These are phyloP conservation scores for Pseudomyrmex gracilis DNA, from an alignment of 1,140 invertebrate genomes.

Conservation along the genomic window DNA sequence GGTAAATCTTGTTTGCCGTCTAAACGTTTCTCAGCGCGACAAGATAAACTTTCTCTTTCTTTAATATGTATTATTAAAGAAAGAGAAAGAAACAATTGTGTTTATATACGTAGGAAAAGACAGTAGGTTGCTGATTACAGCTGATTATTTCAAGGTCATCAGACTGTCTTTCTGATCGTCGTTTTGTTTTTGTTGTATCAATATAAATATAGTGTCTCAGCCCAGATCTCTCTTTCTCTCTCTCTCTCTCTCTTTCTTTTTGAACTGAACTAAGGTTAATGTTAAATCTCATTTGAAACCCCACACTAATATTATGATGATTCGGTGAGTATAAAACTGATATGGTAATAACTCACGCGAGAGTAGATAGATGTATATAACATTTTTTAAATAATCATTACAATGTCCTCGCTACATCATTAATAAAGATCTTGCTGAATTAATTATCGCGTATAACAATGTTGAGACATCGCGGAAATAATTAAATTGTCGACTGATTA, in stretches of 20 bases:
- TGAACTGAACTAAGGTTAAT: background rate
- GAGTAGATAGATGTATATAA: background rate
- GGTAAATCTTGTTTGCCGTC: background rate
- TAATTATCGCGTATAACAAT: conserved; percentile 40
- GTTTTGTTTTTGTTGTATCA: background rate
- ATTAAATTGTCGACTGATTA: conserved; percentile 10
- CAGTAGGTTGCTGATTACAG: background rate
- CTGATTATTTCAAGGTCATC: conserved; percentile 19
- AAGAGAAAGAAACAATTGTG: no score
- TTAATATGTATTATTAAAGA: background rate
- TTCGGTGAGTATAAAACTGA: background rate
- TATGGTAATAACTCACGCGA: conserved; percentile 30
- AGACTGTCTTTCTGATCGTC: background rate
- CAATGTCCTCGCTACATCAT: conserved; percentile 40
- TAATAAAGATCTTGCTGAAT: conserved; percentile 57
- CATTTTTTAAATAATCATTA: conserved; percentile 22
- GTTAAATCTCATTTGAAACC: background rate
- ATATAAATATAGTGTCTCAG: no score
- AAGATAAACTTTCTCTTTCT: conserved; percentile 31
- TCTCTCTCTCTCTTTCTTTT: no score
- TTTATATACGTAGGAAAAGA: background rate
- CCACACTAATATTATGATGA: conserved; percentile 22
- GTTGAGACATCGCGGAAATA: conserved; percentile 33
- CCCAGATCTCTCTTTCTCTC: no score
- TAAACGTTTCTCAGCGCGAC: background rate